These are phyloP conservation scores for Falco punctatus DNA, from an alignment of 2,113 vertebrate genomes.

Conservation along the genomic window DNA sequence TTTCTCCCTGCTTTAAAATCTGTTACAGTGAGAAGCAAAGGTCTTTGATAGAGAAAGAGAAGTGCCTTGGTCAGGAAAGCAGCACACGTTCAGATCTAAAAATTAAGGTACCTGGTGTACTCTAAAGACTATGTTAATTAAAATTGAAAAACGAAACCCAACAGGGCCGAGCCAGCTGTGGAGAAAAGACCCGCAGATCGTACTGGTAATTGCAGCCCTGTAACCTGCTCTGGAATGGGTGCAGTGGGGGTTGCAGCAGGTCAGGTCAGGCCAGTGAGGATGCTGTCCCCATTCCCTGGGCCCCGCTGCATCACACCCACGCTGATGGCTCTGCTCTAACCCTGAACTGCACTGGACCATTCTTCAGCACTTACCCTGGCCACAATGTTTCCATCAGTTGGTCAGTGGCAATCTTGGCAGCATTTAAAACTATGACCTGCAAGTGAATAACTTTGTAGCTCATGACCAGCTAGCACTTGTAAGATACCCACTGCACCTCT, in stretches of 20 bases:
- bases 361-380: background rate
- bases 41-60: slow-evolving; percentile 17
- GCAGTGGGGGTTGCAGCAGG: accelerated
- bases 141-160: background rate
- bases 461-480: background rate
- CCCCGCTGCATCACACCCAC: accelerated
- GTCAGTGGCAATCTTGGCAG: background rate
- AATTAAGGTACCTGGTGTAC: background rate
- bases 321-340: background rate
- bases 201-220: background rate
- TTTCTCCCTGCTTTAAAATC: slow-evolving; percentile 49
- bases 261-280: background rate
- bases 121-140: background rate
- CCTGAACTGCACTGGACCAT: background rate
- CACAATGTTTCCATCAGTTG: background rate
- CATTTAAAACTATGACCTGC: background rate
- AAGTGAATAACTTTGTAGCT: background rate
- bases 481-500: background rate
- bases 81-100: background rate
- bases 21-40: slow-evolving; percentile 28
- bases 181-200: background rate
- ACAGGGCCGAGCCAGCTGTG: background rate
- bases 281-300: accelerated
- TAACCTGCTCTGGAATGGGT: background rate
- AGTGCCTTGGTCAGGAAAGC: background rate